Percentiles rank a stretch among this genome's conserved stretches.
Evolutionary conservation across 2,113 vertebrate genomes (phyloP).

Genomic region (Malurus cyaneus): DNA sequence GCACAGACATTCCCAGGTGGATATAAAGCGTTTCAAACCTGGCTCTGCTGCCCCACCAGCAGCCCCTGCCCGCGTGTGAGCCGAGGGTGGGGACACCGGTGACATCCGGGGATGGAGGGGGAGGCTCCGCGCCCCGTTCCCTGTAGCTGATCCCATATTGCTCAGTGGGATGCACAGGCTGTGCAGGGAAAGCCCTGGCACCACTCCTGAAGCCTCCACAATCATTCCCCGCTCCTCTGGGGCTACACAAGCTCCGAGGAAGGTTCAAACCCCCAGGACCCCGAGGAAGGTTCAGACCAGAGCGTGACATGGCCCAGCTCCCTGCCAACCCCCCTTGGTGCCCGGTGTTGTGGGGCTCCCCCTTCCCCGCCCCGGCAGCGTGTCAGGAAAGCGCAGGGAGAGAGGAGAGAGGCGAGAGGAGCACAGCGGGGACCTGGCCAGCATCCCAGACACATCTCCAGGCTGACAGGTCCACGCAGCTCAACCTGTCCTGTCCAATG

Average conservation of each 20-base stretch:
- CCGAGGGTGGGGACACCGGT: fast-evolving
- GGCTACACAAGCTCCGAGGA: not conserved
- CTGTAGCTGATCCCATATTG: fast-evolving
- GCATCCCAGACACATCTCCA: constrained; percentile 42
- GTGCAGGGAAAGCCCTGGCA: not conserved
- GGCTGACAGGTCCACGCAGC: not conserved
- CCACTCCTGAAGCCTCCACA: not conserved
- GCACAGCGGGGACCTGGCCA: constrained; percentile 32
- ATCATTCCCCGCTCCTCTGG: fast-evolving
- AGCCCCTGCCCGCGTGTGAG: fast-evolving
- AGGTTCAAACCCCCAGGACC: not conserved
- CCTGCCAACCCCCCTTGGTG: fast-evolving
- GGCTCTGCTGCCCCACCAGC: not conserved
- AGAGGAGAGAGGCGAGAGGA: not conserved
- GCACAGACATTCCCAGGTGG: not conserved
- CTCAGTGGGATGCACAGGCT: not conserved
- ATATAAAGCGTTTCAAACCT: not conserved
- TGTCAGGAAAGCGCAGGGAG: not conserved
- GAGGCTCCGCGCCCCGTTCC: not conserved
- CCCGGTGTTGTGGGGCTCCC: not conserved
- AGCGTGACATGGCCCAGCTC: fast-evolving
- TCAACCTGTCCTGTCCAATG: constrained; percentile 50
- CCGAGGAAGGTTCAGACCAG: not conserved
- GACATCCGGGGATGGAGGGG: not conserved
- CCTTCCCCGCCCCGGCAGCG: not conserved